Evolutionary conservation across 2,888 invertebrate genomes (phyloP).

Genomic region (Drosophila hamatofila): DNA sequence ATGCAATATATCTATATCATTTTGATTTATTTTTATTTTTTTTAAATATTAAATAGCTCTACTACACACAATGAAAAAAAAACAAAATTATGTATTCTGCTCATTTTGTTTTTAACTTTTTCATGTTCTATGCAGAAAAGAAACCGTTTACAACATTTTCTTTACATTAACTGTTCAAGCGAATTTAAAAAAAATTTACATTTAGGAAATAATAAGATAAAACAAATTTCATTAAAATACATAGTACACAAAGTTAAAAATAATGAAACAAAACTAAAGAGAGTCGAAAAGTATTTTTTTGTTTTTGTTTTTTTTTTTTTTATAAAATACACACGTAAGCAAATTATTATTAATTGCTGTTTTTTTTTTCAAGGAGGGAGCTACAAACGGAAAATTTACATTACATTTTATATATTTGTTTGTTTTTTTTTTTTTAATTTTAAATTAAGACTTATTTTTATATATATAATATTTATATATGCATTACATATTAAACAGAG

Average conservation of each 20-base stretch:
- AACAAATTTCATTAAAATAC: conserved; percentile 41
- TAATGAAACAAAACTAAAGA: conserved; percentile 64
- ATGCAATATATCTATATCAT: conserved; percentile 52
- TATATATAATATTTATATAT: conserved; percentile 45
- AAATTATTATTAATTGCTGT: conserved; percentile 9
- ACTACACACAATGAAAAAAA: conserved; percentile 61
- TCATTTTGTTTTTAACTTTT: conserved; percentile 23
- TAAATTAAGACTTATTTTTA: conserved; percentile 69
- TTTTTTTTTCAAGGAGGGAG: conserved; percentile 26
- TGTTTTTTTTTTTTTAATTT: conserved; percentile 32
- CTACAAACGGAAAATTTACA: conserved; percentile 60
- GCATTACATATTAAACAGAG: conserved; percentile 50
- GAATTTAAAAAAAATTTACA: conserved; percentile 20
- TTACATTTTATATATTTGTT: conserved; percentile 36
- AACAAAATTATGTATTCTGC: conserved; percentile 19
- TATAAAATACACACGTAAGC: conserved; percentile 41
- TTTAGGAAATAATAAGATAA: conserved; percentile 36
- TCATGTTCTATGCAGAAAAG: conserved; percentile 33
- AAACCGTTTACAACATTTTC: conserved; percentile 48
- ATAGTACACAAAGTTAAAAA: conserved; percentile 58
- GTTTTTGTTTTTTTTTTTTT: neutral
- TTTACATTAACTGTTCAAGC: conserved; percentile 48
- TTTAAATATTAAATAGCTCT: conserved; percentile 71
- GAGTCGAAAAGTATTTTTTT: conserved; percentile 16
- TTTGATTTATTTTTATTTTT: conserved; percentile 36